phyloP scores from a whole-genome alignment of 1,140 invertebrate species.

The Macrobrachium nipponense region DNA sequence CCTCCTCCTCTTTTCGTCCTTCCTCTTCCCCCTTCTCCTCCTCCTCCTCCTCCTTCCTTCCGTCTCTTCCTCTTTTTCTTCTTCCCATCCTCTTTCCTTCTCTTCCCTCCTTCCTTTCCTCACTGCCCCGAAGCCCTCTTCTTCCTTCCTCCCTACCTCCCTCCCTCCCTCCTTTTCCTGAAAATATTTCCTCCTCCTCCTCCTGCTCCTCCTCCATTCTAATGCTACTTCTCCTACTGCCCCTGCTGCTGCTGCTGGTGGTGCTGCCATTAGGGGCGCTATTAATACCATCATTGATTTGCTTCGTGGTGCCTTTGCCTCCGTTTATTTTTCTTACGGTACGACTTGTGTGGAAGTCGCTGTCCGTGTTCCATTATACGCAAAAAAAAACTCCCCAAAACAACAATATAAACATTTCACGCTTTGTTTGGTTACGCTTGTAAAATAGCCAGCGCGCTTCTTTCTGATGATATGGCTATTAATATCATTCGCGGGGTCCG shows the following conservation, averaged over 20 bases:
- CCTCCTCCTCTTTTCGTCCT: not conserved
- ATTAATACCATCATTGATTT: not conserved
- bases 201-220: not conserved
- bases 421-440: no score
- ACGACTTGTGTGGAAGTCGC: no score
- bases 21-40: not conserved
- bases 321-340: conserved; percentile 4
- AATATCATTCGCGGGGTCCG: no score
- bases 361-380: no score
- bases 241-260: no score
- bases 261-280: not conserved
- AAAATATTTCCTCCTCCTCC: not conserved
- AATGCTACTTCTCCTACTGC: not conserved
- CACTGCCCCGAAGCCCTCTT: not conserved
- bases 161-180: not conserved
- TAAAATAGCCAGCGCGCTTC: no score
- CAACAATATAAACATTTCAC: no score
- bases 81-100: conserved; percentile 6
- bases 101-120: not conserved
- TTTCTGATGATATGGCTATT: no score
- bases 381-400: no score
- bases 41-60: no score
- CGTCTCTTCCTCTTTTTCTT: not conserved
- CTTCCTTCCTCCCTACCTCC: not conserved
- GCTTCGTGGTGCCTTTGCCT: not conserved